A percentile compares a stretch with the other conserved stretches of the same genome.
Conservation (phyloP, 1,140 invertebrate genomes). For the Ips nitidus region DNA sequence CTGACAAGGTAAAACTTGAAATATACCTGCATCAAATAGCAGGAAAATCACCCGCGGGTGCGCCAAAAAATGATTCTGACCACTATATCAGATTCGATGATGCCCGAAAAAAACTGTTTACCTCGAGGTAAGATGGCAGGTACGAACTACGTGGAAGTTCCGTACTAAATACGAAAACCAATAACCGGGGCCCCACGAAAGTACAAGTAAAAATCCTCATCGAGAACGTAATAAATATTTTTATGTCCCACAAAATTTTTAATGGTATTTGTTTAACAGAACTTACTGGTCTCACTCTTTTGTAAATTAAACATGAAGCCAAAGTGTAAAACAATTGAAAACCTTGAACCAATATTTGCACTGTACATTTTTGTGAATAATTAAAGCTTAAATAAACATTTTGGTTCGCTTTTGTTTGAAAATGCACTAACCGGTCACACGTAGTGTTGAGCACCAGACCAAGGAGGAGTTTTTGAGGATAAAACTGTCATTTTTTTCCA, state of each 20-base stretch:
- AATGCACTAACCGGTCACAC: constrained; percentile 33
- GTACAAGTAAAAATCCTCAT: constrained; percentile 28
- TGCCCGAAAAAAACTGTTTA: constrained; percentile 10
- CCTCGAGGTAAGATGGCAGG: background rate
- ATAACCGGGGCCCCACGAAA: constrained; percentile 5
- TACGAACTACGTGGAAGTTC: background rate
- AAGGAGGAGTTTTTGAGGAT: no score
- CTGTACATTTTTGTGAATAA: constrained; percentile 35
- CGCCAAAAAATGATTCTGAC: constrained; percentile 4
- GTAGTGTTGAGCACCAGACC: background rate
- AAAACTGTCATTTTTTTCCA: no score
- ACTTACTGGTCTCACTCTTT: constrained; percentile 37
- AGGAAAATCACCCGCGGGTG: constrained; percentile 8
- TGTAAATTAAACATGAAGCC: constrained; percentile 34
- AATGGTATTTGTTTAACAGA: constrained; percentile 36
- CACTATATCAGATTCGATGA: constrained; percentile 5
- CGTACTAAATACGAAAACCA: constrained; percentile 1
- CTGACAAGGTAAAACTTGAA: constrained; percentile 15
- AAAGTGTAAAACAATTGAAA: constrained; percentile 36
- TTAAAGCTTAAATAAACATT: constrained; percentile 34
- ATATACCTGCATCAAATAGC: constrained; percentile 18
- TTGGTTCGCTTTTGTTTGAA: constrained; percentile 27
- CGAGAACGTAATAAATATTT: constrained; percentile 31
- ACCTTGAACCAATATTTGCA: constrained; percentile 37
- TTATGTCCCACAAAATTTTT: constrained; percentile 36